These are phyloP conservation scores for Eupithecia insigniata DNA, from an alignment of 2,888 invertebrate genomes.

Conservation along the genomic window DNA sequence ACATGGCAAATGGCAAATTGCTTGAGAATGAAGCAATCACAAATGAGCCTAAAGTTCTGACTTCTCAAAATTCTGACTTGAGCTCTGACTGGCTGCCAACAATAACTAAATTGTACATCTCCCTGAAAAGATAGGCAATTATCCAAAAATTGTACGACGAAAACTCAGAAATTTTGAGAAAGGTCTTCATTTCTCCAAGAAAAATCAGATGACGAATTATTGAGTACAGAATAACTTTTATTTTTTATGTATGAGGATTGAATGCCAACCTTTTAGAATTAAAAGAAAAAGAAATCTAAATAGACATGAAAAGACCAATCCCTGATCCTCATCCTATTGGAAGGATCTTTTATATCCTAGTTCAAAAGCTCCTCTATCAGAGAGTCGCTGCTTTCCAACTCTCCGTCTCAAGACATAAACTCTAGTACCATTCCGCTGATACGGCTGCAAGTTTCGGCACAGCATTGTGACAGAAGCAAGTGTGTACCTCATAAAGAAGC, in stretches of 20 bases:
- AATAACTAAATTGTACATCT: too few species aligned
- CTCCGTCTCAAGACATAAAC: constrained; percentile 23
- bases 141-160: background rate
- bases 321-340: background rate
- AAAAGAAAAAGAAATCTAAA: background rate
- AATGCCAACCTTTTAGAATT: too few species aligned
- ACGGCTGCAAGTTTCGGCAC: constrained; percentile 25
- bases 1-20: background rate
- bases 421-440: constrained; percentile 22
- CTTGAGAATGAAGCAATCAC: background rate
- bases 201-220: background rate
- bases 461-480: constrained; percentile 18
- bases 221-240: background rate
- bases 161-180: background rate
- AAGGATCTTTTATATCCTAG: background rate
- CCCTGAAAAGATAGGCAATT: background rate
- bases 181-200: background rate
- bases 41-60: background rate
- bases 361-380: background rate
- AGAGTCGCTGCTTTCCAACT: background rate
- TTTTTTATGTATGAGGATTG: too few species aligned
- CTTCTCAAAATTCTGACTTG: background rate
- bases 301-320: background rate
- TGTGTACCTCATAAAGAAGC: constrained; percentile 21
- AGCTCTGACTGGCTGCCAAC: background rate